Evolutionary conservation across 37 sponge, comb jelly and placozoan genomes (phyloP).

Genomic region (Axinella damicornis): DNA sequence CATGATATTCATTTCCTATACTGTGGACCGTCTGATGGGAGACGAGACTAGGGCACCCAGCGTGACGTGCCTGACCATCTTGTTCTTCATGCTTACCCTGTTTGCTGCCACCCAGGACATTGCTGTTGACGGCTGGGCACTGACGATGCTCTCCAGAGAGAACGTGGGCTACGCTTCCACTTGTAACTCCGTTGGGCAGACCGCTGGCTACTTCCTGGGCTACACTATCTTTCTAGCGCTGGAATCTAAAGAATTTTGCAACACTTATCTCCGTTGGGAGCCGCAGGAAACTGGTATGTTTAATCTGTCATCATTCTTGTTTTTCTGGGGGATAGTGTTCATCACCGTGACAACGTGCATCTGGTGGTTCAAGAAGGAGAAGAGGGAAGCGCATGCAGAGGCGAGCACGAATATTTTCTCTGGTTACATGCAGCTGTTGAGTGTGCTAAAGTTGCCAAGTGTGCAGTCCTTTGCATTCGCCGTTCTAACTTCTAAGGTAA

Average conservation of each 20-base stretch:
- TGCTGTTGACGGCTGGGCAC: constrained; percentile 98
- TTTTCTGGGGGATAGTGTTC: constrained; percentile 91
- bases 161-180: constrained; percentile 95
- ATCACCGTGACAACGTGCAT: constrained; percentile 81
- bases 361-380: constrained; percentile 83
- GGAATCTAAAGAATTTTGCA: constrained; percentile 94
- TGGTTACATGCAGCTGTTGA: constrained; percentile 71
- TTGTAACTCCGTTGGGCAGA: constrained; percentile 97
- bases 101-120: constrained; percentile 97
- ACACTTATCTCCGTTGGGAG: constrained; percentile 72
- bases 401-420: background rate
- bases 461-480: constrained; percentile 63
- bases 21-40: constrained; percentile 61
- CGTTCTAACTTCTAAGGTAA: constrained; percentile 71
- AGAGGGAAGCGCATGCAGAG: constrained; percentile 9
- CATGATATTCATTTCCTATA: constrained; percentile 82
- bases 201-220: constrained; percentile 93
- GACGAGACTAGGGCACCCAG: constrained; percentile 34
- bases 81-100: constrained; percentile 88
- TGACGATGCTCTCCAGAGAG: constrained; percentile 89
- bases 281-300: constrained; percentile 83
- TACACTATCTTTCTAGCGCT: constrained; percentile 94
- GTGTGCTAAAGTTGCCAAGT: constrained; percentile 57
- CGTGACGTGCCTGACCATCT: constrained; percentile 63
- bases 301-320: constrained; percentile 77